phyloP scores from a whole-genome alignment of 2,888 invertebrate species.

The Drosophila cognata region DNA sequence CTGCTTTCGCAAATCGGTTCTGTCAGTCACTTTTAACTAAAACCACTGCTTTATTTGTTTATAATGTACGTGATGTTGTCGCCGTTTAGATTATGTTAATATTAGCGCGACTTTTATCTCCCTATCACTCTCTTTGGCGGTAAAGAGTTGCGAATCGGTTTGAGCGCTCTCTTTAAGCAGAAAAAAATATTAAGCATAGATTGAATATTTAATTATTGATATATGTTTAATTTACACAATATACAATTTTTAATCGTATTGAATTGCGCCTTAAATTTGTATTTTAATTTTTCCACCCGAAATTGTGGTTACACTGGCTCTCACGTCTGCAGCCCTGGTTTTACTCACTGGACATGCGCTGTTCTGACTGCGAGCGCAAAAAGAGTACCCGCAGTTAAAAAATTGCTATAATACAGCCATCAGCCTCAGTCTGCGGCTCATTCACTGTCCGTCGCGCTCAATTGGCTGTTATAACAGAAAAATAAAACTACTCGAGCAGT shows the following conservation, averaged over 20 bases:
- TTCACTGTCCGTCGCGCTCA: constrained; percentile 59
- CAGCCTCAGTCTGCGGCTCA: constrained; percentile 67
- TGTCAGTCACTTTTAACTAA: constrained; percentile 73
- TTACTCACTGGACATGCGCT: constrained; percentile 40
- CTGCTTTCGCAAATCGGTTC: constrained; percentile 35
- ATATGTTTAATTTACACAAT: not conserved
- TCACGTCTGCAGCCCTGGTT: constrained; percentile 46
- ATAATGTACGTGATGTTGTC: constrained; percentile 74
- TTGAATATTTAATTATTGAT: not conserved
- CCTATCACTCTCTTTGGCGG: constrained; percentile 1
- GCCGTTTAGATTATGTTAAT: constrained; percentile 55
- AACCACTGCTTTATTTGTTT: constrained; percentile 77
- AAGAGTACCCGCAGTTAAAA: constrained; percentile 63
- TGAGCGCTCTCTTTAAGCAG: not conserved
- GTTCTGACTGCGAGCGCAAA: constrained; percentile 16
- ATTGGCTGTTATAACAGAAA: constrained; percentile 20
- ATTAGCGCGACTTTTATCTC: constrained; percentile 43
- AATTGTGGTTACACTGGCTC: constrained; percentile 49
- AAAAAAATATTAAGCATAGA: not conserved
- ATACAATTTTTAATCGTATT: not conserved
- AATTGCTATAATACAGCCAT: constrained; percentile 58
- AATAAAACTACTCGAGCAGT: constrained; percentile 49
- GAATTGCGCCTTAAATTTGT: constrained; percentile 27
- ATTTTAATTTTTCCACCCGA: constrained; percentile 1
- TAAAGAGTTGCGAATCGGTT: not conserved